These are phyloP conservation scores for Phalera bucephala DNA, from an alignment of 2,888 invertebrate species.

Conservation along the genomic window DNA sequence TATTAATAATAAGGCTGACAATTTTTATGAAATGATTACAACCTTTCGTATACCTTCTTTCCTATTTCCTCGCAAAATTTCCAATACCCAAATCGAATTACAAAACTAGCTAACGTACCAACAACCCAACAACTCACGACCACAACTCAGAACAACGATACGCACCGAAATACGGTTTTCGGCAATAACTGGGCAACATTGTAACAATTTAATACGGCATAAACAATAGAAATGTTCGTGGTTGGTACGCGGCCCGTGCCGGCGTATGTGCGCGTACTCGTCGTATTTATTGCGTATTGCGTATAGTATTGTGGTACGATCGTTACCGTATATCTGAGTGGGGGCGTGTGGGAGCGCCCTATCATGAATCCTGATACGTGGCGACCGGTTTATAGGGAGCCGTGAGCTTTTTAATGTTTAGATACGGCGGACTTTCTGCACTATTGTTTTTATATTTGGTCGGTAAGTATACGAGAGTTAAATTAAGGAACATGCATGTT, in stretches of 20 bases:
- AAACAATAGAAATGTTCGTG: constrained; percentile 78
- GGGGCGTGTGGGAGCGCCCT: constrained; percentile 70
- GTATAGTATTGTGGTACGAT: constrained; percentile 79
- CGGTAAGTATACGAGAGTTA: too few relatives aligned
- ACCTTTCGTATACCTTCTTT: background rate
- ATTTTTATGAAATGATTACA: too few relatives aligned
- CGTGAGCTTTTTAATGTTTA: constrained; percentile 48
- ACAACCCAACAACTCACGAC: constrained; percentile 58
- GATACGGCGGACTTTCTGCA: constrained; percentile 31
- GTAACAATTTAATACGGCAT: constrained; percentile 80
- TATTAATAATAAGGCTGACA: too few relatives aligned
- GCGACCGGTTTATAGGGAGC: constrained; percentile 61
- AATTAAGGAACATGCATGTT: too few relatives aligned
- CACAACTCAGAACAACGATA: constrained; percentile 65
- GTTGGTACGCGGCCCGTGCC: constrained; percentile 56
- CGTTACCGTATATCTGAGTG: constrained; percentile 79
- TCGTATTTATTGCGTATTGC: constrained; percentile 80
- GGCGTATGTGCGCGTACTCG: constrained; percentile 67
- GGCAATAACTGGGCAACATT: constrained; percentile 80
- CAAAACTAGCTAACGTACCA: constrained; percentile 41
- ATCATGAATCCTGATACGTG: constrained; percentile 79
- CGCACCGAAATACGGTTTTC: constrained; percentile 76
- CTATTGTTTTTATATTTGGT: constrained; percentile 14
- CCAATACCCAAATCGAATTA: constrained; percentile 30
- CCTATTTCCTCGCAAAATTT: background rate